Evolutionary conservation across 1,140 invertebrate species (phyloP), one percentile per base, ranked within the genome.

Genomic region (Dreissena polymorpha): DNA sequence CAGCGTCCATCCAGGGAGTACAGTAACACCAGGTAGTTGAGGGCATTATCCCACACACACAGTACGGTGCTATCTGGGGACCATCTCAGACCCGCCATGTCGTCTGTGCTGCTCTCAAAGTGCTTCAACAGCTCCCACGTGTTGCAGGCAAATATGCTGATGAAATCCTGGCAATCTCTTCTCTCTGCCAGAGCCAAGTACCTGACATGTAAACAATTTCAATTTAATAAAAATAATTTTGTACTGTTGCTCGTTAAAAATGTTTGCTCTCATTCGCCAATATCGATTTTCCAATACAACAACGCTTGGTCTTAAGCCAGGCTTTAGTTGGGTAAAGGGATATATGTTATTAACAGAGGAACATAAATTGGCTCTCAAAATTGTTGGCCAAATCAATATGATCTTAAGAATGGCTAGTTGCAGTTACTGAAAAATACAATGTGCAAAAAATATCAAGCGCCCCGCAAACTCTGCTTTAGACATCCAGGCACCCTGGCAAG

Each of bases 141-240:
- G 51, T 86, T 88, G 69, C 93, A 93, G 25, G 89, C 89, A 86
- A 94, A 93, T 14, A 94, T 92, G 69, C 93, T 93, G 70, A 94
- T 85, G 81, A 89, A 93, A 85, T 94, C 94, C 84, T 93, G 93
- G 83, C 93, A 94, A 57, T 94, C 93, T 29, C 92, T 69, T 71
- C 94, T 88, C 86, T 94, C 94, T 21, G 93, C 93, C 25, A 94
- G 83, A 14, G 93, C 93, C 90, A 94, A 90, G 83, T 92, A 94
- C 69, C 81, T 83, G 29, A 23, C 72, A 77, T 21, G 51, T 63
- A 27, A 25, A 49, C 12, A 5, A 27, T 68, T 68, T 68, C 8
- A 27, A 25, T 63, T 63, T 2, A n/a, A 10, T 63, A 21, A 63
- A 25, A 63, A 63, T 63, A 25, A n/a, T 63, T n/a, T 63, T 21